A percentile compares a stretch with the other conserved stretches of the same genome.
phyloP scores from a whole-genome alignment of 1,140 invertebrate genomes.

The Myzus persicae region DNA sequence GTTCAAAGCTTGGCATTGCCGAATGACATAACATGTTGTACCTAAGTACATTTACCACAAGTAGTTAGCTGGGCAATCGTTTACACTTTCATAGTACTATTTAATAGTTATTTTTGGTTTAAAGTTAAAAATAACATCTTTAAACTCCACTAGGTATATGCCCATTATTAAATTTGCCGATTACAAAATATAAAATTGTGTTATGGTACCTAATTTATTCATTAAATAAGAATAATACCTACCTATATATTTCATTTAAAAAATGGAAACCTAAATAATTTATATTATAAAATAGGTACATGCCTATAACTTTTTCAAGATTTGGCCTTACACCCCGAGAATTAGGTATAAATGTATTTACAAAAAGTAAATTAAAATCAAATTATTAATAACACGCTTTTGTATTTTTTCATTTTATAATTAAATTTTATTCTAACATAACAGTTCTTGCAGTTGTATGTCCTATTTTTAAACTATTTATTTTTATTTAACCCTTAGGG shows the following conservation, averaged over 20 bases:
- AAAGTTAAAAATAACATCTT: neutral
- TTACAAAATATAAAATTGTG: no score
- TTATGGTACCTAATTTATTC: no score
- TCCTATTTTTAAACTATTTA: neutral
- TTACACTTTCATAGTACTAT: no score
- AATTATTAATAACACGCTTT: no score
- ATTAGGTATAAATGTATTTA: neutral
- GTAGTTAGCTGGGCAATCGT: no score
- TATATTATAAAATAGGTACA: neutral
- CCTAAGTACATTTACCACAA: neutral
- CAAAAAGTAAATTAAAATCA: no score
- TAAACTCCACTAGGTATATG: neutral
- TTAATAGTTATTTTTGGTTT: no score
- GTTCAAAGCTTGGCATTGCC: no score
- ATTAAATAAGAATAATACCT: no score
- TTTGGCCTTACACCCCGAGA: neutral
- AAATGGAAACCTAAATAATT: neutral
- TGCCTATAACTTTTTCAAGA: neutral
- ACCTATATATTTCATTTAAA: neutral
- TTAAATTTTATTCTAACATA: neutral
- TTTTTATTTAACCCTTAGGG: neutral
- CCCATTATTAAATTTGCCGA: no score
- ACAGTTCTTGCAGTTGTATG: neutral
- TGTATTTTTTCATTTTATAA: neutral
- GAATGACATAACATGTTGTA: no score